Conservation (phyloP, 1,140 invertebrate genomes). For the Lethrus apterus region DNA sequence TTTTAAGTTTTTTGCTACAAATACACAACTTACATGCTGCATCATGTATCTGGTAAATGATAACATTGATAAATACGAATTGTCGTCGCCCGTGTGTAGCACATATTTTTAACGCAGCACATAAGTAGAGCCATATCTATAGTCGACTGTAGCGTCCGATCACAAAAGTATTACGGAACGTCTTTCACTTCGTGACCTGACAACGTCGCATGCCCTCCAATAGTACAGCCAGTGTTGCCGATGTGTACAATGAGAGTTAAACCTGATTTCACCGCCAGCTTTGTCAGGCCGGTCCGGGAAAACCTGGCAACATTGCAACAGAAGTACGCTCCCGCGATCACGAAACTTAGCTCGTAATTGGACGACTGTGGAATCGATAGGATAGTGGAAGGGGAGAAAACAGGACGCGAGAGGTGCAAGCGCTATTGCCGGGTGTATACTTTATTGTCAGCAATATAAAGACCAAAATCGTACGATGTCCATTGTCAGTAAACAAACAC, state of each 20-base stretch:
- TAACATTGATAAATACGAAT: neutral
- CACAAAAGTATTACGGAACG: conserved; percentile 11
- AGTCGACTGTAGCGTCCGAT: conserved; percentile 9
- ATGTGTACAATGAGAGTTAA: conserved; percentile 4
- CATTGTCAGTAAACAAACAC: conserved; percentile 37
- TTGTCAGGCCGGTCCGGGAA: conserved; percentile 8
- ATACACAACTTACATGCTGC: conserved; percentile 1
- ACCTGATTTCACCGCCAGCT: conserved; percentile 10
- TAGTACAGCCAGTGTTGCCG: conserved; percentile 24
- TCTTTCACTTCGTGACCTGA: conserved; percentile 19
- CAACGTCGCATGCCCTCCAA: conserved; percentile 30
- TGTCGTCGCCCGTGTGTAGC: neutral
- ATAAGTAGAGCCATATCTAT: conserved; percentile 13
- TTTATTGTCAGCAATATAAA: conserved; percentile 19
- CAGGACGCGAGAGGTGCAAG: conserved; percentile 27
- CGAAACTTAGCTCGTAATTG: conserved; percentile 35
- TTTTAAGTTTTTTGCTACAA: conserved; percentile 1
- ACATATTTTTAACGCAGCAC: conserved; percentile 9
- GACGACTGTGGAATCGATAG: conserved; percentile 35
- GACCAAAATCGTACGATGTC: conserved; percentile 20
- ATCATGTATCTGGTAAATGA: conserved; percentile 18
- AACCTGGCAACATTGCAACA: conserved; percentile 29
- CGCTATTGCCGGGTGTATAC: conserved; percentile 18
- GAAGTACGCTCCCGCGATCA: conserved; percentile 38
- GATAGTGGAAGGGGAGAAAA: conserved; percentile 31